A percentile compares a stretch with the other conserved stretches of the same genome.
These are phyloP conservation scores for Balanococcus diminutus DNA, from an alignment of 2,888 invertebrate genomes.

Conservation along the genomic window DNA sequence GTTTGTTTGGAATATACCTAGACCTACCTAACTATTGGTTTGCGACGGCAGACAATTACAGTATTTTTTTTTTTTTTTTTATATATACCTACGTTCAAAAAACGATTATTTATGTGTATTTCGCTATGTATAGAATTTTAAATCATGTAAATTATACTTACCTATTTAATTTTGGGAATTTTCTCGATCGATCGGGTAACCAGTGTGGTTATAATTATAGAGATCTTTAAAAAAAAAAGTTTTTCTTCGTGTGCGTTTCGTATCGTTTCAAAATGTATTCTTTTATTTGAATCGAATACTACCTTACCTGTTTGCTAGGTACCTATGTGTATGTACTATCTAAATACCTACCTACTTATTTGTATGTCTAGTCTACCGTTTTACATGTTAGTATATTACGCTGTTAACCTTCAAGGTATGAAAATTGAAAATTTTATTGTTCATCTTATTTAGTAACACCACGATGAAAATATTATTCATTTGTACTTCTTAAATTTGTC, in stretches of 20 bases:
- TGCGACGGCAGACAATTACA: background rate
- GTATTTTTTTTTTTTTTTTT: background rate
- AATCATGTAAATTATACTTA: slow-evolving; percentile 4
- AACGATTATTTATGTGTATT: background rate
- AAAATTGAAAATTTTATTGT: too few species aligned
- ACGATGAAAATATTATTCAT: background rate
- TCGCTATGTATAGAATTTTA: slow-evolving; percentile 3
- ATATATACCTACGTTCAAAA: background rate
- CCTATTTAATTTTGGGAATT: slow-evolving; percentile 11
- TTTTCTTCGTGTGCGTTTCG: background rate
- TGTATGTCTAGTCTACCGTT: background rate
- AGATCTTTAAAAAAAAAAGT: background rate
- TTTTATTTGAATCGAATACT: too few species aligned
- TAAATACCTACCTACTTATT: too few species aligned
- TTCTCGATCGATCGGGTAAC: slow-evolving; percentile 26
- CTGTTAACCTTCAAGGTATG: slow-evolving; percentile 23
- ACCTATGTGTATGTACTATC: too few species aligned
- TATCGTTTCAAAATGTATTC: background rate
- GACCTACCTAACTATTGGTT: background rate
- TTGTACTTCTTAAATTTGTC: background rate
- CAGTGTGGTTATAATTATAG: slow-evolving; percentile 18
- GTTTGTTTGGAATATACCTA: background rate
- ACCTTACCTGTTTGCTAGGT: too few species aligned
- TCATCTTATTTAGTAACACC: background rate
- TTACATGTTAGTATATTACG: background rate